These are phyloP conservation scores for Capromys pilorides DNA, from an alignment of 2,797 vertebrate genomes.

Conservation along the genomic window DNA sequence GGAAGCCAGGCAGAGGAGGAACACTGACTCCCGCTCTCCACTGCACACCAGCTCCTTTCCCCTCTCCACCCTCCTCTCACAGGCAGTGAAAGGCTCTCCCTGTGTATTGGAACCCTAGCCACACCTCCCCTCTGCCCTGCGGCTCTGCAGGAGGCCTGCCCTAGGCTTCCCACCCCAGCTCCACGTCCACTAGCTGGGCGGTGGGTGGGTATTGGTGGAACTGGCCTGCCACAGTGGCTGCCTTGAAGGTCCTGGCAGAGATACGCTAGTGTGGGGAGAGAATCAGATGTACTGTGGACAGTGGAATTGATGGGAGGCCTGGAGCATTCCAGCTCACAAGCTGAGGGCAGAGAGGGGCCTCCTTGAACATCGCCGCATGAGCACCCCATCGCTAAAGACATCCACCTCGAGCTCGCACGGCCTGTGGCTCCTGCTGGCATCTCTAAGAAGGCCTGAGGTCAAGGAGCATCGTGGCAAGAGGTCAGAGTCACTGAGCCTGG, in stretches of 20 bases:
- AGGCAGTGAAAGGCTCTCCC: not conserved
- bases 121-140: too few relatives aligned
- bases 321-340: not conserved
- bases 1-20: not conserved
- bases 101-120: not conserved
- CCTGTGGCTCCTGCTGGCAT: not conserved
- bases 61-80: not conserved
- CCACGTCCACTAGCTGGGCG: not conserved
- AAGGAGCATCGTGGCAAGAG: accelerated
- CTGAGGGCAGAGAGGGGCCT: not conserved
- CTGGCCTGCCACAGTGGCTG: accelerated
- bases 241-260: not conserved
- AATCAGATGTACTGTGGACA: not conserved
- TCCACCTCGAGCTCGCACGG: not conserved
- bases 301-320: not conserved
- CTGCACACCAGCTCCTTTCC: not conserved
- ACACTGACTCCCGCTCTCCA: not conserved
- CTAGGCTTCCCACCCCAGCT: not conserved
- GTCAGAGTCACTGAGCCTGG: not conserved
- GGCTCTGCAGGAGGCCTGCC: not conserved
- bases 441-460: not conserved
- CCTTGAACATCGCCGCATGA: not conserved
- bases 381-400: not conserved
- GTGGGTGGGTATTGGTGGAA: not conserved
- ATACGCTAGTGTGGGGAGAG: not conserved